Conservation (phyloP, 2,797 vertebrate species). For the Spizella passerina region DNA sequence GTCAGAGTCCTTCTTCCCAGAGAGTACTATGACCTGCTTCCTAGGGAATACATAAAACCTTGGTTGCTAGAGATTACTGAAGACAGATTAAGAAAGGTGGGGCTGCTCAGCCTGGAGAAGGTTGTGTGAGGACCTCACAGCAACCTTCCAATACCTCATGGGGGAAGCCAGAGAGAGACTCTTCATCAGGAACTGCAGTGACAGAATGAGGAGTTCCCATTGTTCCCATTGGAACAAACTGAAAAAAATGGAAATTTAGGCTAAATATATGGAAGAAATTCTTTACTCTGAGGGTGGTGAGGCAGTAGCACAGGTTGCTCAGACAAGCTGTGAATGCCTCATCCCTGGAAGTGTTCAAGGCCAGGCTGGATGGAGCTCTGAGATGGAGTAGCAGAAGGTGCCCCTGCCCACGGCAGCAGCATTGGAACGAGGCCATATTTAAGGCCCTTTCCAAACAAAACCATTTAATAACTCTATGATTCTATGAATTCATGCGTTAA, state of each 20-base stretch:
- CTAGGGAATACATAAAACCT: not conserved
- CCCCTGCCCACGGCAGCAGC: no score
- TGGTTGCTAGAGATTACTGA: not conserved
- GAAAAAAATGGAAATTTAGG: not conserved
- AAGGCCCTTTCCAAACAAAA: not conserved
- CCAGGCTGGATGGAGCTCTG: not conserved
- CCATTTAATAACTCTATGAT: not conserved
- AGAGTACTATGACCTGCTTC: not conserved
- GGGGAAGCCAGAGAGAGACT: accelerated
- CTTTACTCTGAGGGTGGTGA: not conserved
- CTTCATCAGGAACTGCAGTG: not conserved
- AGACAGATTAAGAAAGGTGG: not conserved
- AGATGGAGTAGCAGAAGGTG: not conserved
- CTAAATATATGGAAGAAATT: not conserved
- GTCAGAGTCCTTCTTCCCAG: not conserved
- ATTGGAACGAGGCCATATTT: not conserved
- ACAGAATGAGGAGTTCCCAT: not conserved
- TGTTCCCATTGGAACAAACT: not conserved
- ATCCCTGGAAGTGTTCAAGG: not conserved
- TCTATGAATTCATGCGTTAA: not conserved
- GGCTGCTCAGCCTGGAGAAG: not conserved
- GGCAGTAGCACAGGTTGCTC: not conserved
- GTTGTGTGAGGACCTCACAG: not conserved
- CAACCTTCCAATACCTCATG: not conserved
- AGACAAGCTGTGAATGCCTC: not conserved